A percentile compares a stretch with the other conserved stretches of the same genome.
Conservation (phyloP, 2,113 vertebrate species). For the Callipepla californica region DNA sequence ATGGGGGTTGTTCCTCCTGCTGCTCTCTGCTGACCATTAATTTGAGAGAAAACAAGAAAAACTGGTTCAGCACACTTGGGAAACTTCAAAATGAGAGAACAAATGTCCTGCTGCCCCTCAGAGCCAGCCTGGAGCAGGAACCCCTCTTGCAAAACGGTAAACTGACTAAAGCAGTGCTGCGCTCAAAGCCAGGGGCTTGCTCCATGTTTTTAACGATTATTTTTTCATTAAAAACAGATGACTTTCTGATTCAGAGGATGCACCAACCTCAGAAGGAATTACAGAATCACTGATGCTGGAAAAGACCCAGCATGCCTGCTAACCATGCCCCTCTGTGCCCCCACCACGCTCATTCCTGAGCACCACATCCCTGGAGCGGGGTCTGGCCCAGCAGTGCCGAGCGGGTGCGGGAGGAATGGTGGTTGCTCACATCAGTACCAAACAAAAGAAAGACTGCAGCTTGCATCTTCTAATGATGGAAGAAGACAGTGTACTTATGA, state of each 20-base stretch:
- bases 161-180: not conserved
- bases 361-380: not conserved
- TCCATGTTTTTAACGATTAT: not conserved
- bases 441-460: fast-evolving
- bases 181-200: fast-evolving
- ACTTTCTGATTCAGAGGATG: not conserved
- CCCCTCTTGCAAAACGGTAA: not conserved
- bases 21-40: not conserved
- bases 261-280: not conserved
- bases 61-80: slow-evolving; percentile 58
- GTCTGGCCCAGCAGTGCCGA: fast-evolving
- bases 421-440: not conserved
- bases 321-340: too few relatives aligned
- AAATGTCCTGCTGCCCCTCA: not conserved
- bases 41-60: slow-evolving; percentile 61
- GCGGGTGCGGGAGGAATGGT: fast-evolving
- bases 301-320: too few relatives aligned
- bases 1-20: not conserved
- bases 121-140: not conserved
- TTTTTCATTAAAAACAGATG: not conserved
- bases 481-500: fast-evolving
- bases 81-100: slow-evolving; percentile 49
- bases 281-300: too few relatives aligned
- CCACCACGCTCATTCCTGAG: too few relatives aligned
- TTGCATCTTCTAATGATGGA: not conserved